A percentile compares a stretch with the other conserved stretches of the same genome.
These are phyloP conservation scores for Oryzias celebensis DNA, from an alignment of 2,113 vertebrate species.

Conservation along the genomic window DNA sequence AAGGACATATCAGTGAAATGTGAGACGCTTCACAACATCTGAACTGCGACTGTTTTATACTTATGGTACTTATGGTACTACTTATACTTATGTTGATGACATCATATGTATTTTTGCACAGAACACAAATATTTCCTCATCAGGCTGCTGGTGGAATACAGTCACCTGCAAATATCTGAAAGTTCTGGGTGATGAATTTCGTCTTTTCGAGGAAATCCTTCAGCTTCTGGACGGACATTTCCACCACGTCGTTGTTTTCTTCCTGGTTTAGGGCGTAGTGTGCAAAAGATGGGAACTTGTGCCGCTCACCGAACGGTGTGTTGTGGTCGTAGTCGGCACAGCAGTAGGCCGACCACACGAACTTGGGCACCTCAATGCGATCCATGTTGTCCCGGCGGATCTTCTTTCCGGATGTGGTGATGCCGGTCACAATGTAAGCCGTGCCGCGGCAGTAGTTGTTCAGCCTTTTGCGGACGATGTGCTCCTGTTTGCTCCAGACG, in stretches of 20 bases:
- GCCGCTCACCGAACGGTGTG: slow-evolving; percentile 58
- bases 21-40: too few relatives aligned
- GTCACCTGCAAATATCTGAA: slow-evolving; percentile 72
- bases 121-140: neutral
- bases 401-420: slow-evolving; percentile 67
- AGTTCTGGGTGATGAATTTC: slow-evolving; percentile 58
- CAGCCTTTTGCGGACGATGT: slow-evolving; percentile 63
- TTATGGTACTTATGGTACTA: neutral
- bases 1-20: too few relatives aligned
- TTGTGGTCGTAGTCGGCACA: slow-evolving; percentile 70
- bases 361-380: slow-evolving; percentile 64
- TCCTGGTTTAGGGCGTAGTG: slow-evolving; percentile 70
- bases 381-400: slow-evolving; percentile 67
- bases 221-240: slow-evolving; percentile 61
- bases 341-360: slow-evolving; percentile 75
- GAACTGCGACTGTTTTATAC: neutral
- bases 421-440: slow-evolving; percentile 62
- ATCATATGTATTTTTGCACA: too few relatives aligned
- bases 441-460: slow-evolving; percentile 74
- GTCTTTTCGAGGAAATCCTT: slow-evolving; percentile 68
- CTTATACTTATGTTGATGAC: neutral
- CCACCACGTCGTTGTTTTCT: slow-evolving; percentile 57
- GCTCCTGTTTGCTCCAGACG: slow-evolving; percentile 73
- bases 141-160: slow-evolving; percentile 34
- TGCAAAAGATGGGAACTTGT: slow-evolving; percentile 69